Evolutionary conservation across 2,888 invertebrate genomes (phyloP).

Genomic region (Argyra leucocephala): DNA sequence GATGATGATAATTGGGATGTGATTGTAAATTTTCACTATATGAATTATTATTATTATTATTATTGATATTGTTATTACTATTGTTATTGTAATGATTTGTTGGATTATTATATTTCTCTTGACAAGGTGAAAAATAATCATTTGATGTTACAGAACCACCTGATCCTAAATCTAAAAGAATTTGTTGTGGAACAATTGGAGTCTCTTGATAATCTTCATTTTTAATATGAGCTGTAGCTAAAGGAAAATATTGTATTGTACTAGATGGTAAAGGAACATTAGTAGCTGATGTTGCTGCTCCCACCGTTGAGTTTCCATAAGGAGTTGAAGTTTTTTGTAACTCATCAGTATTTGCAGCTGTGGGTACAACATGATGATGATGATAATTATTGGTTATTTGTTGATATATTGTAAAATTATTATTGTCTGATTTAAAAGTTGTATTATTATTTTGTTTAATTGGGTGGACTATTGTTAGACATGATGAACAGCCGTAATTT

Average conservation of each 20-base stretch:
- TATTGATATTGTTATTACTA: no score
- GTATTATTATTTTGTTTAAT: background rate
- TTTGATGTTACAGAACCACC: background rate
- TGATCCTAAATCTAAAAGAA: conserved; percentile 4
- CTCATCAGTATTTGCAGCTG: background rate
- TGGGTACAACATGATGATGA: background rate
- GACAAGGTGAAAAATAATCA: background rate
- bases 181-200: background rate
- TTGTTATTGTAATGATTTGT: background rate
- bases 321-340: background rate
- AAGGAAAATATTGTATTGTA: background rate
- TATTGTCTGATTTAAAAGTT: conserved; percentile 5
- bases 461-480: background rate
- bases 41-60: background rate
- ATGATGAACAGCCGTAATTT: conserved; percentile 8
- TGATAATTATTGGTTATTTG: conserved; percentile 7
- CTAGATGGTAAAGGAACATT: background rate
- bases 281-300: background rate
- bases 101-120: background rate
- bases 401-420: background rate
- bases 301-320: background rate
- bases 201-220: conserved; percentile 1
- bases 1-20: background rate
- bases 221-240: background rate
- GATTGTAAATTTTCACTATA: background rate